These are phyloP conservation scores for Neoitamus cyanurus DNA, from an alignment of 2,888 invertebrate genomes.

Conservation along the genomic window DNA sequence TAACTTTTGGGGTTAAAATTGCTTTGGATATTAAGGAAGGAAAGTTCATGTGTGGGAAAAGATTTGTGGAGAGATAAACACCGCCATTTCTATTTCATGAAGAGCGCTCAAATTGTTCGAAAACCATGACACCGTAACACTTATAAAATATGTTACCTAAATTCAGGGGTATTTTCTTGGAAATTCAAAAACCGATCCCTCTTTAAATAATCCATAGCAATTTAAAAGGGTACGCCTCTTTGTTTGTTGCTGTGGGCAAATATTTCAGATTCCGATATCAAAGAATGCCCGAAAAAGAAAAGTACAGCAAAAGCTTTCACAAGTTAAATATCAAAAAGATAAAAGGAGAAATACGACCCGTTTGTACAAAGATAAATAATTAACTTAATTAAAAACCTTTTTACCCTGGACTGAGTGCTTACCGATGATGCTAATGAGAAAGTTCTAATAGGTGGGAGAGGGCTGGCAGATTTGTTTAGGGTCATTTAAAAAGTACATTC, in stretches of 20 bases:
- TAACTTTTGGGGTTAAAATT: background rate
- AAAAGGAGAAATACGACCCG: background rate
- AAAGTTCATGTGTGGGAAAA: background rate
- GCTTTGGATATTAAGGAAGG: background rate
- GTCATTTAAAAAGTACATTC: background rate
- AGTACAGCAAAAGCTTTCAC: background rate
- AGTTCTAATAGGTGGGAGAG: background rate
- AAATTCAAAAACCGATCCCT: background rate
- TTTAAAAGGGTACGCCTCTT: background rate
- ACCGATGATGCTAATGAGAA: background rate
- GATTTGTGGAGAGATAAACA: slow-evolving; percentile 22
- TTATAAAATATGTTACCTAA: background rate
- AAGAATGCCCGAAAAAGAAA: background rate
- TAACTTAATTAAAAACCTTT: background rate
- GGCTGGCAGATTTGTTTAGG: background rate
- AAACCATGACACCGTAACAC: no score
- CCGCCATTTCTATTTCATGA: background rate
- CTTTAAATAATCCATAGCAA: background rate
- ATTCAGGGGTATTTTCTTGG: background rate
- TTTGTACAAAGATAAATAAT: background rate
- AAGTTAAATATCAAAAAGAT: slow-evolving; percentile 1
- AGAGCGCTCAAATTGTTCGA: background rate
- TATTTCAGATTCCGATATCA: background rate
- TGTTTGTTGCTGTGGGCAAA: background rate
- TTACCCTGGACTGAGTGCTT: background rate